Percentiles rank a stretch among this genome's conserved stretches.
Conservation (phyloP, 2,797 vertebrate genomes). For the Acrossocheilus wenchowensis region DNA sequence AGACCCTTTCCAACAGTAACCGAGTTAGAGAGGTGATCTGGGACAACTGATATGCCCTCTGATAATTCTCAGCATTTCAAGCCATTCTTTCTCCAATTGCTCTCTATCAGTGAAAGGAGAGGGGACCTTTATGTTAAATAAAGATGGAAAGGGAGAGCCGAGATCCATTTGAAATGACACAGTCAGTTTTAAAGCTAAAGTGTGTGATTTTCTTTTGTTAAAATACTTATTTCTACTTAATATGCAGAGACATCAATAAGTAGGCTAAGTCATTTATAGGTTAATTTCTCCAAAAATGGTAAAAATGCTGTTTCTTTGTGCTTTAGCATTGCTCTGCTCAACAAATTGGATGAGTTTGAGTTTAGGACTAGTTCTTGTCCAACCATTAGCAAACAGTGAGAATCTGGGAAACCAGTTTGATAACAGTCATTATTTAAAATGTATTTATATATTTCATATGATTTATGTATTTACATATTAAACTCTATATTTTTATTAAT, state of each 20-base stretch:
- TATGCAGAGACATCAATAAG: neutral
- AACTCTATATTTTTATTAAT: neutral
- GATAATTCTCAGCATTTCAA: slow-evolving; percentile 55
- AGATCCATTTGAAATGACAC: neutral
- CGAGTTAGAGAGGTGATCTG: slow-evolving; percentile 57
- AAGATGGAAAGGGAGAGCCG: slow-evolving; percentile 17
- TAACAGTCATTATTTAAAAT: neutral
- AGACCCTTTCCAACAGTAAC: slow-evolving; percentile 60
- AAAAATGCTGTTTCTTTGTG: neutral
- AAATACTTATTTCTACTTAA: neutral
- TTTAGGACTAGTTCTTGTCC: neutral
- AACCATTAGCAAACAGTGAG: neutral
- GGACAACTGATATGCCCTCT: slow-evolving; percentile 63
- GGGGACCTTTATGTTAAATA: slow-evolving; percentile 32
- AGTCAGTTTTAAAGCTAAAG: slow-evolving; percentile 6
- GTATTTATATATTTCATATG: neutral
- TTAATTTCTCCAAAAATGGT: neutral
- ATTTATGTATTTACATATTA: neutral
- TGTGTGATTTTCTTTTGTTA: neutral
- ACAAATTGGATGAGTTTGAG: no score
- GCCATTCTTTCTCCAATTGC: slow-evolving; percentile 41
- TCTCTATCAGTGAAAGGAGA: slow-evolving; percentile 44
- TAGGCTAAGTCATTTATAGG: neutral
- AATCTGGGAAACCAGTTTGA: no score
- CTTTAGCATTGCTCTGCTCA: neutral